These are phyloP conservation scores for Anneissia japonica DNA, from an alignment of 35 echinoderm and acorn worm species.

Conservation along the genomic window DNA sequence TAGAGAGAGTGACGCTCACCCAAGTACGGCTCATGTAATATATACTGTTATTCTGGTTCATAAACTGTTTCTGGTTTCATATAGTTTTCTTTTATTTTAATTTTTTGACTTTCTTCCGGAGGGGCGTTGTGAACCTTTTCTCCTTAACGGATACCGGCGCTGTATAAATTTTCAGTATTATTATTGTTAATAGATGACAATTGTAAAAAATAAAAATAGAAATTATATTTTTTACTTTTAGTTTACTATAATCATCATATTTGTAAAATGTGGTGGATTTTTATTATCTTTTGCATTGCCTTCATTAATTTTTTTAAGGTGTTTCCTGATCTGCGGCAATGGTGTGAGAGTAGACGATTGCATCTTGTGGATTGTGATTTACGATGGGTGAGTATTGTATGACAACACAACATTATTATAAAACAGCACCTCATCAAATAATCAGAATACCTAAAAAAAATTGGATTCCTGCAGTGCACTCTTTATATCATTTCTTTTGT, in stretches of 20 bases:
- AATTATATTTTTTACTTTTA: too few relatives aligned
- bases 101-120: too few relatives aligned
- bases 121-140: too few relatives aligned
- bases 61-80: background rate
- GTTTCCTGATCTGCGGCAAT: constrained; percentile 89
- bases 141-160: too few relatives aligned
- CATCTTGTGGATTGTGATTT: constrained; percentile 95
- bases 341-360: constrained; percentile 95
- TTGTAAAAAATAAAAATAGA: too few relatives aligned
- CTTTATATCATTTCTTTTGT: background rate
- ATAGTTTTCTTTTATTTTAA: background rate
- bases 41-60: background rate
- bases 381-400: constrained; percentile 77
- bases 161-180: too few relatives aligned
- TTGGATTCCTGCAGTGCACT: too few relatives aligned
- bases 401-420: background rate
- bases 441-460: too few relatives aligned
- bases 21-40: background rate
- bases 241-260: too few relatives aligned
- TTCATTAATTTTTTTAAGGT: constrained; percentile 35
- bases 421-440: background rate
- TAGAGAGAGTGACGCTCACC: background rate
- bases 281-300: background rate
- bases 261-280: too few relatives aligned
- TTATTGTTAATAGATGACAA: too few relatives aligned